Percentiles rank a stretch among this genome's conserved stretches.
Conservation (phyloP, 2,888 invertebrate species). For the Dasypolia templi region DNA sequence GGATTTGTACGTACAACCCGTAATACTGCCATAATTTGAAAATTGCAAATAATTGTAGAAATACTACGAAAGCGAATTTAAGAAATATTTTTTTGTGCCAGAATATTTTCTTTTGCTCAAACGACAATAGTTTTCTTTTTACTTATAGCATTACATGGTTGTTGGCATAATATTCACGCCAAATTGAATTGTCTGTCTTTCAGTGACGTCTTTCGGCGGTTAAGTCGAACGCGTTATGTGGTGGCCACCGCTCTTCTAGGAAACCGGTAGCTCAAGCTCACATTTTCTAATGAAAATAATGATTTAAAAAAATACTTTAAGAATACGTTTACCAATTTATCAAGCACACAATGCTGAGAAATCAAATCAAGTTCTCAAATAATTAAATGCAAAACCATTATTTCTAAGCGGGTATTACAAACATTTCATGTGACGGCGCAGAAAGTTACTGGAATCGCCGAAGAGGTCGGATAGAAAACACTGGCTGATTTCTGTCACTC, state of each 20-base stretch:
- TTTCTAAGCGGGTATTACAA: background rate
- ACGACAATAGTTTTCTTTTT: background rate
- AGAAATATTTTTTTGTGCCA: background rate
- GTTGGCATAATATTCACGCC: background rate
- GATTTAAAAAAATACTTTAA: too few relatives aligned
- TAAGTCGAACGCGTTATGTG: too few relatives aligned
- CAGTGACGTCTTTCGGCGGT: too few relatives aligned
- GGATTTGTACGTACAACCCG: slow-evolving; percentile 18
- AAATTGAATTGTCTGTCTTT: background rate
- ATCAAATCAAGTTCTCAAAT: background rate
- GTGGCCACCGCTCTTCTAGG: too few relatives aligned
- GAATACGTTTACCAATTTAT: too few relatives aligned
- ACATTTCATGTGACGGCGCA: background rate
- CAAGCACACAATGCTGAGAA: background rate
- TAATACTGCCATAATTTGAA: slow-evolving; percentile 50
- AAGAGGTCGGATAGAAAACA: too few relatives aligned
- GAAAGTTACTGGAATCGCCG: background rate
- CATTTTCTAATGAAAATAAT: too few relatives aligned
- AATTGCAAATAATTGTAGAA: slow-evolving; percentile 6
- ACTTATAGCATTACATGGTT: background rate
- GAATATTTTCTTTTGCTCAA: background rate
- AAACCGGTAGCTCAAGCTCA: too few relatives aligned
- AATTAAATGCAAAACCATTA: background rate
- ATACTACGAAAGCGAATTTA: slow-evolving; percentile 15
- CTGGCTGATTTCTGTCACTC: background rate